Evolutionary conservation across 2,888 invertebrate species (phyloP), one percentile per base, ranked within the genome.

Genomic region (Eristalis arbustorum): DNA sequence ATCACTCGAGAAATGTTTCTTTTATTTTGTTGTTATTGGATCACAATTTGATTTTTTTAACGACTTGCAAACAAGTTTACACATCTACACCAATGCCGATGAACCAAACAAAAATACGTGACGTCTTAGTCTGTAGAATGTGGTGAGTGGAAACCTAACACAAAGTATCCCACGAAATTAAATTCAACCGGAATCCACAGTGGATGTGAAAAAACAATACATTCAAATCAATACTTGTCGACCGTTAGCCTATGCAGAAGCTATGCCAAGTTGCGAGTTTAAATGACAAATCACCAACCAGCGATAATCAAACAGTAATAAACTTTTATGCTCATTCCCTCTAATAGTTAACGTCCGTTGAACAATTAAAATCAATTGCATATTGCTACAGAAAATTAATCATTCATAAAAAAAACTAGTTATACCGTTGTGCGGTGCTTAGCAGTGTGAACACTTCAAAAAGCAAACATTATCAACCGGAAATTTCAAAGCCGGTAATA

Each of bases 401-500:
- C 18, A 83, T 63, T 76, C 68, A 34, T 56, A 83, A 63, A 63
- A 63, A 63, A 25, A 74, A 78, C 82, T 13, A 74, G 74, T 62
- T 11, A 22, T 18, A 75, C 74, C 71, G 68, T 78, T 82, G 66
- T 31, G 14, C 59, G 78, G 66, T 31, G 49, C 18, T 14, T 56
- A 28, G n/a, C 68, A 63, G 40, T 42, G 61, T 42, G 37, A 61
- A 34, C 42, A 72, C 28, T 63, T 28, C 22, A 31, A 23, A 85
- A 81, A 66, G 69, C 77, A 82, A 61, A 74, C 31, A 18, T 23
- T 62, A 23, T 3, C 28, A 83, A 82, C 78, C 87, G 87, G 87
- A 87, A 87, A 87, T 83, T 87, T 34, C 66, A 82, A 81, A 82
- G 83, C 83, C 75, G 87, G 71, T 75, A 87, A 87, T 63, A 87